These are phyloP conservation scores for Acronicta leporina DNA, from an alignment of 2,888 invertebrate species.

Conservation along the genomic window DNA sequence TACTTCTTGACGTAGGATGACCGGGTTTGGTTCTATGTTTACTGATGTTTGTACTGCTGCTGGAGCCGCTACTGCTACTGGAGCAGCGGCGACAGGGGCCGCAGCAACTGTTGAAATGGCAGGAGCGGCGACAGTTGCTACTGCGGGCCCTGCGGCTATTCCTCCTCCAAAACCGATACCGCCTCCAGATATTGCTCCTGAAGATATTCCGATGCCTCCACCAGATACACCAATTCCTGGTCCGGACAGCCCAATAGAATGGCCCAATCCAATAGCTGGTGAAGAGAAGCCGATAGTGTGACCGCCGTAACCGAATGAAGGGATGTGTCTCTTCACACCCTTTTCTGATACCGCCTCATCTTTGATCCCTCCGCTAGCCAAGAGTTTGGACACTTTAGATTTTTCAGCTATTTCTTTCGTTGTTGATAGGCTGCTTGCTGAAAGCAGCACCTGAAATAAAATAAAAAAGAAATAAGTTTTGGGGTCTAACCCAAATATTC, in stretches of 20 bases:
- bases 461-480: background rate
- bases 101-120: conserved; percentile 53
- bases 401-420: conserved; percentile 71
- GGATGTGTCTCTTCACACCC: conserved; percentile 77
- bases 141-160: conserved; percentile 24
- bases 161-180: conserved; percentile 35
- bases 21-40: conserved; percentile 80
- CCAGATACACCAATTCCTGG: conserved; percentile 37
- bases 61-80: conserved; percentile 59
- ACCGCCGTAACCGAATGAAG: conserved; percentile 45
- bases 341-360: conserved; percentile 73
- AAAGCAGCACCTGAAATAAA: conserved; percentile 77
- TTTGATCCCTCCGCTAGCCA: conserved; percentile 77
- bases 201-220: conserved; percentile 12
- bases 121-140: conserved; percentile 45
- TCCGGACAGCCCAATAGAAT: conserved; percentile 41
- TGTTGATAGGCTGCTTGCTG: conserved; percentile 75
- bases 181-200: conserved; percentile 4
- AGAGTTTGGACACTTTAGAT: conserved; percentile 74
- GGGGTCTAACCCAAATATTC: no score
- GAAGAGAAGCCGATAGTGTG: conserved; percentile 45
- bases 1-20: conserved; percentile 82
- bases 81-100: conserved; percentile 58
- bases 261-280: conserved; percentile 45
- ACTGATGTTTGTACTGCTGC: conserved; percentile 78